These are phyloP conservation scores for Tetragonula carbonaria DNA, from an alignment of 2,888 invertebrate species.

Conservation along the genomic window DNA sequence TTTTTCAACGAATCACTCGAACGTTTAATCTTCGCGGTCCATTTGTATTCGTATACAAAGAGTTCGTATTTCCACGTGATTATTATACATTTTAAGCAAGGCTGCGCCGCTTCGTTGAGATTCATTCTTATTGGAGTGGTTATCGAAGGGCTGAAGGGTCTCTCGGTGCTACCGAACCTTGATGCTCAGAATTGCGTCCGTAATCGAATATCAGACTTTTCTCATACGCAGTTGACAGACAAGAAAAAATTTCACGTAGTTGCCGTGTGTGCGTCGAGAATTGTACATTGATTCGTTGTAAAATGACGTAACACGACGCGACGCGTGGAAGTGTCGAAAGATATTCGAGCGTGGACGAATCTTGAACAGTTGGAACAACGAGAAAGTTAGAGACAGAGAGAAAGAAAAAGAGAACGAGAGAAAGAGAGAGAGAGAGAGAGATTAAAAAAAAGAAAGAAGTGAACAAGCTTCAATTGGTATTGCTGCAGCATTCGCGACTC, in stretches of 20 bases:
- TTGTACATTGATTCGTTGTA: neutral
- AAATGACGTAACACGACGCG: neutral
- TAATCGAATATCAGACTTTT: conserved; percentile 38
- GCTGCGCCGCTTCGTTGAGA: conserved; percentile 44
- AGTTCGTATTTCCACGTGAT: neutral
- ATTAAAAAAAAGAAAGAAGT: neutral
- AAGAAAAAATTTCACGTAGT: neutral
- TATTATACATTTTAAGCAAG: conserved; percentile 51
- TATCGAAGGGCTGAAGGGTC: conserved; percentile 44
- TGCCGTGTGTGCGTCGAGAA: neutral
- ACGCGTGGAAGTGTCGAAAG: neutral
- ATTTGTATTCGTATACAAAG: neutral
- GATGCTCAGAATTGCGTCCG: conserved; percentile 46
- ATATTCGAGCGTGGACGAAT: conserved; percentile 35
- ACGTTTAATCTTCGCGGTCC: neutral
- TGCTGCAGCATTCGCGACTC: neutral
- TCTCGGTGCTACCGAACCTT: conserved; percentile 41
- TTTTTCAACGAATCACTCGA: neutral
- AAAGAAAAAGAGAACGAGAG: neutral
- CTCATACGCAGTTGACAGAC: conserved; percentile 11
- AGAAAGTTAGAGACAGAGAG: neutral
- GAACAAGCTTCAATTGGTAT: neutral
- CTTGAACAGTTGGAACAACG: conserved; percentile 13
- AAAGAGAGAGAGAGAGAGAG: neutral
- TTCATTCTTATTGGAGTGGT: conserved; percentile 51